A percentile compares a stretch with the other conserved stretches of the same genome.
These are phyloP conservation scores for Zosterops lateralis DNA, from an alignment of 2,113 vertebrate genomes.

Conservation along the genomic window DNA sequence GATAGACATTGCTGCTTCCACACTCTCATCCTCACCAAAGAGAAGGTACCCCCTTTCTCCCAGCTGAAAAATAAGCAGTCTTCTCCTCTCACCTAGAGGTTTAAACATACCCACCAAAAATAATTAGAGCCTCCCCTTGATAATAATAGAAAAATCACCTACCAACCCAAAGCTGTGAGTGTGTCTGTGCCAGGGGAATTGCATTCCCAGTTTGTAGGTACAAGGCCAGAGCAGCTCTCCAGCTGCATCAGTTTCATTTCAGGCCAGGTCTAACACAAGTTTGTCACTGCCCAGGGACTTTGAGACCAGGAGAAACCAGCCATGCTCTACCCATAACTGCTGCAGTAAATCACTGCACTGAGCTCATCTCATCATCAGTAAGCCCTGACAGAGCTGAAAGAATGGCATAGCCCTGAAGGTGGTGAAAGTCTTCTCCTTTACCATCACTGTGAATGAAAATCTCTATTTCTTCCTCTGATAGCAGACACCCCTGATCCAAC, in stretches of 20 bases:
- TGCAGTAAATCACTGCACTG: background rate
- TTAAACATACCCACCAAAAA: background rate
- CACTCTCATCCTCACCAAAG: background rate
- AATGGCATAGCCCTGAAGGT: background rate
- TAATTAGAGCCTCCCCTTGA: background rate
- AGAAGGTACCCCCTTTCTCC: background rate
- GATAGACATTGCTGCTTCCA: background rate
- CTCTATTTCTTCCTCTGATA: background rate
- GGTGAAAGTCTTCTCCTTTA: background rate
- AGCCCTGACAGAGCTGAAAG: background rate
- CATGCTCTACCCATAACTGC: rapidly evolving
- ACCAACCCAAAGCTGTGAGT: background rate
- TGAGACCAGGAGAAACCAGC: background rate
- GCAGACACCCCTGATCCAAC: background rate
- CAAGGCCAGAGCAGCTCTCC: background rate
- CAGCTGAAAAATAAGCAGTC: background rate
- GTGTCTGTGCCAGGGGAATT: background rate
- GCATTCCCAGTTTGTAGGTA: background rate
- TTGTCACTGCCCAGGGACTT: background rate
- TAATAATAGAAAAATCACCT: background rate
- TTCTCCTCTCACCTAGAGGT: background rate
- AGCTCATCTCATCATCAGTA: background rate
- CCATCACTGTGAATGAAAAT: background rate
- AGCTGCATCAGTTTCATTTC: background rate
- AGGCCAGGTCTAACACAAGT: background rate